These are phyloP conservation scores for Psilanteris sp. DNA, from an alignment of 1,140 invertebrate species.

Conservation along the genomic window DNA sequence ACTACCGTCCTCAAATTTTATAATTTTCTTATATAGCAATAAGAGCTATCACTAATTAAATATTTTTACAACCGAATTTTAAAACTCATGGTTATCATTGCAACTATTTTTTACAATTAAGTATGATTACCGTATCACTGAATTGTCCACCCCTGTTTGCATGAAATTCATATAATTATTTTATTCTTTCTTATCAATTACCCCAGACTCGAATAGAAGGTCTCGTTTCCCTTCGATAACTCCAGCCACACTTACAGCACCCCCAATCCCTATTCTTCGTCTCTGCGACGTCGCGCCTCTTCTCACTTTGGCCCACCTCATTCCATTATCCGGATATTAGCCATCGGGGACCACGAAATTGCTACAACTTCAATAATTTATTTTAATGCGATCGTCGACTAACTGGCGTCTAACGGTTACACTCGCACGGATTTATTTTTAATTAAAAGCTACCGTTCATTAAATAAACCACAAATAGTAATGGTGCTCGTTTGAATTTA, in stretches of 20 bases:
- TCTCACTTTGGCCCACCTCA: constrained; percentile 67
- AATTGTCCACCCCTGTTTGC: constrained; percentile 63
- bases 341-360: constrained; percentile 78
- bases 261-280: constrained; percentile 44
- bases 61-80: too few relatives aligned
- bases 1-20: too few relatives aligned
- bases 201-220: constrained; percentile 60
- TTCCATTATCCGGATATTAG: constrained; percentile 80
- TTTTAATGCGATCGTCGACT: constrained; percentile 77
- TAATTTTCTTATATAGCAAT: too few relatives aligned
- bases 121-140: constrained; percentile 34
- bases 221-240: constrained; percentile 63
- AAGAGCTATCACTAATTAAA: too few relatives aligned
- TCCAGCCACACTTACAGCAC: constrained; percentile 35
- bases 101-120: constrained; percentile 6
- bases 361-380: constrained; percentile 79
- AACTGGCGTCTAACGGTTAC: constrained; percentile 70
- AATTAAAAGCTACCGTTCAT: constrained; percentile 66
- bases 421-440: constrained; percentile 71
- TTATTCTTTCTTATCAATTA: constrained; percentile 77
- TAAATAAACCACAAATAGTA: constrained; percentile 7
- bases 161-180: constrained; percentile 70
- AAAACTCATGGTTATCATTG: too few relatives aligned
- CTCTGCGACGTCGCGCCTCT: constrained; percentile 39
- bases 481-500: constrained; percentile 27